phyloP scores from a whole-genome alignment of 2,888 invertebrate genomes.

The Myopa tessellatipennis region DNA sequence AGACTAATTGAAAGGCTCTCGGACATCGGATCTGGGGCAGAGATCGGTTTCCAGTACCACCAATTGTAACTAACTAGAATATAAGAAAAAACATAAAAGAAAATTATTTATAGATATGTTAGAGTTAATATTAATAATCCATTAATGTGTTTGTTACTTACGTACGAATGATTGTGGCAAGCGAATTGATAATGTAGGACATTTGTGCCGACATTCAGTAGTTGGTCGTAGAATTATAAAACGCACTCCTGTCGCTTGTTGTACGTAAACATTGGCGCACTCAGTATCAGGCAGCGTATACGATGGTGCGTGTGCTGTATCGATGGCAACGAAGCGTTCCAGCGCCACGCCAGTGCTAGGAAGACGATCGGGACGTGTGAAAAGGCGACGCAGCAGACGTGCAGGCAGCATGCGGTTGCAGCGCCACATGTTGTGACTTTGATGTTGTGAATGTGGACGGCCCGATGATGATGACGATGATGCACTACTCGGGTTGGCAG shows the following conservation, averaged over 20 bases:
- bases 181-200: constrained; percentile 78
- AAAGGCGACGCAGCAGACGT: constrained; percentile 77
- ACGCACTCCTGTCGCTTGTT: constrained; percentile 79
- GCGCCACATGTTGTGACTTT: constrained; percentile 71
- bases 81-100: constrained; percentile 23
- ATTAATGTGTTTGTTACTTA: constrained; percentile 70
- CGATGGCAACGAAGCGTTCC: constrained; percentile 81
- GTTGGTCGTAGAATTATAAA: constrained; percentile 81
- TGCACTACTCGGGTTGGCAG: neutral
- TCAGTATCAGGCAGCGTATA: constrained; percentile 83
- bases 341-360: constrained; percentile 81
- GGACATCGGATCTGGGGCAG: constrained; percentile 73
- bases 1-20: constrained; percentile 73
- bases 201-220: constrained; percentile 78
- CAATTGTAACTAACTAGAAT: constrained; percentile 79
- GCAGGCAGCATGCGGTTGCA: constrained; percentile 82
- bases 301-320: constrained; percentile 75
- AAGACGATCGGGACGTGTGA: constrained; percentile 78
- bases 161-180: constrained; percentile 80
- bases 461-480: neutral
- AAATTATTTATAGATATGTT: neutral
- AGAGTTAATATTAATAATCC: neutral
- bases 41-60: constrained; percentile 81
- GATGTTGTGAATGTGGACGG: constrained; percentile 46
- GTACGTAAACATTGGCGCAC: constrained; percentile 82